Evolutionary conservation across 35 echinoderm and acorn worm species (phyloP), one percentile per base, ranked within the genome.

Genomic region (Ophioderma brevispina): DNA sequence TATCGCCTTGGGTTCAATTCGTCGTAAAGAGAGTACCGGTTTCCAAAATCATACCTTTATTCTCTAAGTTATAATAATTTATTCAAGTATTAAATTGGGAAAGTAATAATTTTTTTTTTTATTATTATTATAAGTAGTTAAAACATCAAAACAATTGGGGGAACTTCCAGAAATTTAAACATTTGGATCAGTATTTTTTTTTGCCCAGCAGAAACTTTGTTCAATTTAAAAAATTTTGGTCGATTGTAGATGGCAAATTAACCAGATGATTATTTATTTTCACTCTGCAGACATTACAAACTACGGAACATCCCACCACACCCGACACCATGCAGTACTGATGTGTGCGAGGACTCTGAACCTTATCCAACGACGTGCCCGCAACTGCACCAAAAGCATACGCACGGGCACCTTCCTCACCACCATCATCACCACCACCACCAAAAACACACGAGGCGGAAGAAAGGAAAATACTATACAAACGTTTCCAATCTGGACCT

Each of bases 301-400:
- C 80, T 92, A 63, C 38, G 93, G 37, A 95, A 95, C 76, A 92
- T 98, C 46, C 96, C 96, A 28, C 96, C 96, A 8, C 96, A 93
- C 17, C 96, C 96, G 5, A 98, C 96, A 41, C 96, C 96, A 21
- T 98, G 96, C 87, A 95, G 93, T 49, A 95, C 93, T 38, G 96
- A 98, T 55, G 76, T 98, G n/a, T 98, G 96, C 56, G 93, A 98
- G 39, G 96, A 98, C 86, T 94, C 92, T 36, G 96, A 95, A 36
- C 86, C 96, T 18, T 90, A 86, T 70, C 70, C 87, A 6, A 86
- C 80, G 78, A 43, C 77, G 78, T 42, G 36, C 36, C 84, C 0
- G 82, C 82, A 15, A 52, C 8, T 52, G 46, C 46, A 21, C 46
- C 46, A 8, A 21, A 52, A 52, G 21, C 46, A 11, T 21, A 21